These are phyloP conservation scores for Embidobia sp. DNA, from an alignment of 2,888 invertebrate species.

Conservation along the genomic window DNA sequence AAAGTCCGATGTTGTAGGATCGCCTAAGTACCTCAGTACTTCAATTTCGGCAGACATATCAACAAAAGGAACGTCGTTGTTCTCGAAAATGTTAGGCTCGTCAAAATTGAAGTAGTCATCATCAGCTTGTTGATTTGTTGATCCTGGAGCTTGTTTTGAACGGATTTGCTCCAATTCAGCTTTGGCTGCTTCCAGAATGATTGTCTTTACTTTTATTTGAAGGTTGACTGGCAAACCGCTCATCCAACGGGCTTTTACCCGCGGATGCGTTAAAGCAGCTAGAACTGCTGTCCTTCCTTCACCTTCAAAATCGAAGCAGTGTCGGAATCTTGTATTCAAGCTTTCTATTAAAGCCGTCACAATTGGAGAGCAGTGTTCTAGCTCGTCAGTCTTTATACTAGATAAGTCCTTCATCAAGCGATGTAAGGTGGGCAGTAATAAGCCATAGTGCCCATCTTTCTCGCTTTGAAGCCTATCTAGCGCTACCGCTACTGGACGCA, in stretches of 20 bases:
- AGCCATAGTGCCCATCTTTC: not conserved
- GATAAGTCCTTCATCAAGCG: not conserved
- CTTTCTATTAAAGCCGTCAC: not conserved
- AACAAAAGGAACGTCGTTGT: too few species aligned
- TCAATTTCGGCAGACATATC: too few species aligned
- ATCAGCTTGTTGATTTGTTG: too few species aligned
- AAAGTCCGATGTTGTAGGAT: not conserved
- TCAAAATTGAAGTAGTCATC: too few species aligned
- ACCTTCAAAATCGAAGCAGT: not conserved
- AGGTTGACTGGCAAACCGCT: too few species aligned
- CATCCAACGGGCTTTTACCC: constrained; percentile 6
- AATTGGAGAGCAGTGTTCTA: constrained; percentile 5
- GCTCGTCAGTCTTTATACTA: not conserved
- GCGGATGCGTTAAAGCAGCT: not conserved
- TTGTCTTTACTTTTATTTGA: too few species aligned
- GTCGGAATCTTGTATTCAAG: not conserved
- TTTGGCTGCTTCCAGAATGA: too few species aligned
- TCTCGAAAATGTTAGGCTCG: too few species aligned
- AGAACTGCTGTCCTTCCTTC: not conserved
- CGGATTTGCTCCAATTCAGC: too few species aligned
- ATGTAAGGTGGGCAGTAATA: constrained; percentile 4
- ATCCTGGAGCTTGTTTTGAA: too few species aligned
- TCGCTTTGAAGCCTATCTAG: constrained; percentile 8
- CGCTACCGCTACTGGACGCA: not conserved
- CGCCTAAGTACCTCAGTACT: not conserved